phyloP scores from a whole-genome alignment of 2,797 vertebrate species.

The Micrastur ruficollis region DNA sequence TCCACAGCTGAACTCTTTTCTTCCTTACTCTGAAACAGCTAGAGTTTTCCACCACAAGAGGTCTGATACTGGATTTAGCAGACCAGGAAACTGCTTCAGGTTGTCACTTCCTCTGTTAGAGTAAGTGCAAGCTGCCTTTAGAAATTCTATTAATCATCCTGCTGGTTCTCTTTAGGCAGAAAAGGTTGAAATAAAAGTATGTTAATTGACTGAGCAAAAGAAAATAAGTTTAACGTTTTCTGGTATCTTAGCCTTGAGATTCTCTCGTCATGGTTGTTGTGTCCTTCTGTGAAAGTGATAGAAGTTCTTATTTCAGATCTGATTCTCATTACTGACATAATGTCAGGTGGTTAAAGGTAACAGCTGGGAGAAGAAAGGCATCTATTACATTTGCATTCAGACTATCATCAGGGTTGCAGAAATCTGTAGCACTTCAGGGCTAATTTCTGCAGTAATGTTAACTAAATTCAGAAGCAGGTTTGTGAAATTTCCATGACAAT shows the following conservation, averaged over 20 bases:
- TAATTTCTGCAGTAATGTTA: slow-evolving; percentile 15
- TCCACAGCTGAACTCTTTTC: neutral
- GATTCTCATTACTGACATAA: slow-evolving; percentile 30
- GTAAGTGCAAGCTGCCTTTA: neutral
- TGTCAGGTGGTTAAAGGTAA: slow-evolving; percentile 36
- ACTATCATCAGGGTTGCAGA: neutral
- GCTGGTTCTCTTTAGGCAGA: neutral
- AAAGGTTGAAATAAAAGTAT: neutral
- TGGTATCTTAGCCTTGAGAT: neutral
- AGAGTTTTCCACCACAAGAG: neutral
- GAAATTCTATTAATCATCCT: neutral
- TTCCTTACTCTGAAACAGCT: neutral
- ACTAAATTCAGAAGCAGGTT: slow-evolving; percentile 28
- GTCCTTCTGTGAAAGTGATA: neutral
- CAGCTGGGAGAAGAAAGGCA: slow-evolving; percentile 11
- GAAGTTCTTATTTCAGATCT: slow-evolving; percentile 19
- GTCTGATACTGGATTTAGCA: neutral
- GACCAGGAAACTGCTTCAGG: neutral
- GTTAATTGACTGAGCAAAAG: neutral
- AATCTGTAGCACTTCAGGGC: neutral
- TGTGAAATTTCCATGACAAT: slow-evolving; percentile 28
- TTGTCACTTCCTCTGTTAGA: neutral
- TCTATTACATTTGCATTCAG: slow-evolving; percentile 48
- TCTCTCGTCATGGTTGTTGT: slow-evolving; percentile 9
- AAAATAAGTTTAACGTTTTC: neutral